Percentiles rank a stretch among this genome's conserved stretches.
These are phyloP conservation scores for Lordiphosa collinella DNA, from an alignment of 1,140 invertebrate species.

Conservation along the genomic window DNA sequence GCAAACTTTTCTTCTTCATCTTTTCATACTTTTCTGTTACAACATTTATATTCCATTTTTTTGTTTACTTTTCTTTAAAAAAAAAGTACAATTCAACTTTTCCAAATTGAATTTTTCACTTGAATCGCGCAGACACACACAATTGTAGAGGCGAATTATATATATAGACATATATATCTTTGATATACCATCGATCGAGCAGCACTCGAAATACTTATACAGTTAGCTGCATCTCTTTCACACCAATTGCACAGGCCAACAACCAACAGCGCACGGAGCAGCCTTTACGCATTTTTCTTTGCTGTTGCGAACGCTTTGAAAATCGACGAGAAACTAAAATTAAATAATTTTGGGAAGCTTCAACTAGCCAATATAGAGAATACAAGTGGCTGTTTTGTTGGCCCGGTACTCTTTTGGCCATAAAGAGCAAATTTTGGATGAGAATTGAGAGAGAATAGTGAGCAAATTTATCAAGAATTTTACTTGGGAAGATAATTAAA, in stretches of 20 bases:
- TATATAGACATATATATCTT: conserved; percentile 43
- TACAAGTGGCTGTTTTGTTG: conserved; percentile 7
- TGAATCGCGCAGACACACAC: conserved; percentile 26
- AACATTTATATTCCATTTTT: conserved; percentile 22
- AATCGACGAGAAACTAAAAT: conserved; percentile 75
- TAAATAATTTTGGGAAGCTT: conserved; percentile 62
- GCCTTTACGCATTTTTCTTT: conserved; percentile 26
- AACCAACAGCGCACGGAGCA: conserved; percentile 15
- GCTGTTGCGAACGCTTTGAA: conserved; percentile 65
- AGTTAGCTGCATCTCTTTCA: conserved; percentile 66
- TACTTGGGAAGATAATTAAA: no score
- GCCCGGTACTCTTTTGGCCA: conserved; percentile 1
- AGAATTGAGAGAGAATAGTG: neutral
- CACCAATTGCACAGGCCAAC: conserved; percentile 46
- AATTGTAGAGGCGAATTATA: conserved; percentile 10
- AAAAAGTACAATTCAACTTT: conserved; percentile 23
- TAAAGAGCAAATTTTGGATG: neutral
- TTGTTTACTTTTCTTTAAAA: conserved; percentile 57
- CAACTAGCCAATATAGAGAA: conserved; percentile 37
- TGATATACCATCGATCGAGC: conserved; percentile 66
- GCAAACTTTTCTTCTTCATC: conserved; percentile 29
- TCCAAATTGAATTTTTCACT: conserved; percentile 47
- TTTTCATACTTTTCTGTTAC: conserved; percentile 22
- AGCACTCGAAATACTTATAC: conserved; percentile 74
- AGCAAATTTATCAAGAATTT: no score